Percentiles rank a stretch among this genome's conserved stretches.
These are phyloP conservation scores for Miniopterus natalensis DNA, from an alignment of 2,113 vertebrate species.

Conservation along the genomic window DNA sequence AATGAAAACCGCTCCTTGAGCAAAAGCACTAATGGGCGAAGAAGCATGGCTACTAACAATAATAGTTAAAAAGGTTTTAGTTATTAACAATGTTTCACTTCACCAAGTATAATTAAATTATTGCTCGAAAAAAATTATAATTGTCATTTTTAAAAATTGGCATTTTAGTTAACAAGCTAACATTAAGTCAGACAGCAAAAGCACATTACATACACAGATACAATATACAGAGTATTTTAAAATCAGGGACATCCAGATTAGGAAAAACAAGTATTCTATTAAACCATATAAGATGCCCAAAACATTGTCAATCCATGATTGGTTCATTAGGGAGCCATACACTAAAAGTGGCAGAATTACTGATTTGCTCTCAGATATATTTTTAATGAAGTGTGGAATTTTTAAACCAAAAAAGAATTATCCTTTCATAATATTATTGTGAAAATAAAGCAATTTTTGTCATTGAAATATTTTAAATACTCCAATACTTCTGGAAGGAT, in stretches of 20 bases:
- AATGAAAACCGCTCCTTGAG: neutral
- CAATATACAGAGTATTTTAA: neutral
- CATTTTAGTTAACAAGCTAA: neutral
- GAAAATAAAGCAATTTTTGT: slow-evolving; percentile 26
- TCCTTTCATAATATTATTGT: neutral
- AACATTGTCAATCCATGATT: neutral
- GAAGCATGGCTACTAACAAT: neutral
- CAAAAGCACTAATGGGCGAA: neutral
- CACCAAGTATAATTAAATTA: neutral
- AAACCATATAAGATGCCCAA: neutral
- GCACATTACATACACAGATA: neutral
- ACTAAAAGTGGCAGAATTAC: neutral
- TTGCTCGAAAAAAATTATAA: neutral
- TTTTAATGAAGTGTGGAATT: neutral
- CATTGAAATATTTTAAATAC: slow-evolving; percentile 10
- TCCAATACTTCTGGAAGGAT: neutral
- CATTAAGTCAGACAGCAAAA: neutral
- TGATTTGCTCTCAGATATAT: neutral
- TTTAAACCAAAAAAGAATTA: neutral
- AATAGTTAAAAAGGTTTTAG: neutral
- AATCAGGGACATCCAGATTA: neutral
- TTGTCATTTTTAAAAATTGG: neutral
- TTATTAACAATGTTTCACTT: neutral
- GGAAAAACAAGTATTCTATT: neutral
- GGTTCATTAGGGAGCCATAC: neutral